Evolutionary conservation across 2,888 invertebrate species (phyloP), one percentile per base, ranked within the genome.

Genomic region (Cephonodes hylas): DNA sequence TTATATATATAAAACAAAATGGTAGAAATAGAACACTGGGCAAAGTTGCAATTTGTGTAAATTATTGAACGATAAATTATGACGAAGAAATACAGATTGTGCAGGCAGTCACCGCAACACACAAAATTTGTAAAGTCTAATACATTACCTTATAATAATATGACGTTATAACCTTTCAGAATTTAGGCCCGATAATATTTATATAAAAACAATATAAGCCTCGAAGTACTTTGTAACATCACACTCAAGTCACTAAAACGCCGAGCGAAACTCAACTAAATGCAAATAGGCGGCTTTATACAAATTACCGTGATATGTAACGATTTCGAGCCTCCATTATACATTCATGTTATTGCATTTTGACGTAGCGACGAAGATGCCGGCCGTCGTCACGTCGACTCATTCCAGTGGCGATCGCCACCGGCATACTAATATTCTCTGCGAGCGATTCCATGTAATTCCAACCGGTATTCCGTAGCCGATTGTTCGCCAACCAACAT

Each of bases 381-480:
- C 77, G 75, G 70, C 76, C 73, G 76, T 78, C 84, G 81, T 88
- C 88, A 89, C 89, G 86, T 88, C 86, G 82, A 78, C 83, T 89
- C 89, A 91, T 91, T 90, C 89, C 91, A 84, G 82, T 77, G 84
- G 86, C 79, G 84, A 80, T 83, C 86, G 84, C 79, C 77, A 76
- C 68, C 77, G 79, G 91, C 90, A 91, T 91, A 90, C 90, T 91
- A 91, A 91, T 91, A 87, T 80, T 84, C 81, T 77, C 78, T 78
- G 81, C 84, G 82, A 89, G 85, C 85, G 81, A 86, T 86, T 86
- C 83, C 83, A 74, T 88, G 86, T 89, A 88, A 90, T 89, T 84
- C 86, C 84, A 78, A 76, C 73, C 81, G 78, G 79, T 83, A 85
- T 84, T 82, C 81, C 78, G 76, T 77, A 78, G 74, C 79, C 84